Conservation (phyloP, 1,140 invertebrate genomes). For the Trichogramma pretiosum region DNA sequence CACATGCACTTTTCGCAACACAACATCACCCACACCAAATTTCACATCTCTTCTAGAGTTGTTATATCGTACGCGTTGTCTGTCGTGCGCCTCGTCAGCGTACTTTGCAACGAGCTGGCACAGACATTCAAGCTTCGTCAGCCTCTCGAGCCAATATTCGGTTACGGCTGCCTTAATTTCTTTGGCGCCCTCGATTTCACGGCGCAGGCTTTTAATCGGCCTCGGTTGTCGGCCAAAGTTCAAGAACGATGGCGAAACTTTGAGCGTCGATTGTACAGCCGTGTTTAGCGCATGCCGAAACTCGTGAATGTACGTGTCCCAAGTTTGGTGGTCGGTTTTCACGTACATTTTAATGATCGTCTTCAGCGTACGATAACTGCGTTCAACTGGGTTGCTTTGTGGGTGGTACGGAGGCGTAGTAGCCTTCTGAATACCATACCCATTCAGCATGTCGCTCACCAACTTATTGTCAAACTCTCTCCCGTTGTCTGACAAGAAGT, state of each 20-base stretch:
- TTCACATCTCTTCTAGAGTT: not conserved
- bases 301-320: slow-evolving; percentile 5
- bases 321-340: not conserved
- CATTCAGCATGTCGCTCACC: no score
- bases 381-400: no score
- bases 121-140: not conserved
- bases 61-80: not conserved
- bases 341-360: no score
- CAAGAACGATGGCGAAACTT: no score
- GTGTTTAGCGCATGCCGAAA: slow-evolving; percentile 4
- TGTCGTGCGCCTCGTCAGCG: not conserved
- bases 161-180: not conserved
- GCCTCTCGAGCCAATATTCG: not conserved
- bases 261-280: not conserved
- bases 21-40: not conserved
- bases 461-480: no score
- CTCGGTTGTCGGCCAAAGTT: no score
- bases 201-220: not conserved
- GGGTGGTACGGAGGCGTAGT: no score
- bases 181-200: not conserved
- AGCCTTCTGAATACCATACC: no score
- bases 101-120: not conserved
- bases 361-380: no score
- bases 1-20: not conserved
- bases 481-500: not conserved